Conservation (phyloP, 2,113 vertebrate species). For the Suricata suricatta region DNA sequence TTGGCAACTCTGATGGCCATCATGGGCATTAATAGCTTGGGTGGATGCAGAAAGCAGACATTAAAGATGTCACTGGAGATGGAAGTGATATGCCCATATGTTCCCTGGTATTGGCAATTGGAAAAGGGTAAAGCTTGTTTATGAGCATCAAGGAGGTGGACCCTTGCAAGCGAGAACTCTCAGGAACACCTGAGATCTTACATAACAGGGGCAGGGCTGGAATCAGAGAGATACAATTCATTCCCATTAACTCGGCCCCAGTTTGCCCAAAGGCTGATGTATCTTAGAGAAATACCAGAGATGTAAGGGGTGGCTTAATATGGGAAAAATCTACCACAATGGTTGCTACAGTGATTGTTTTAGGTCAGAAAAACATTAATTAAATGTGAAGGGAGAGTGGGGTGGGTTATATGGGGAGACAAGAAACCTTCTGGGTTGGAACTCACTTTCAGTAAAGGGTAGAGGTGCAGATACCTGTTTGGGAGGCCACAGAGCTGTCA, state of each 20-base stretch:
- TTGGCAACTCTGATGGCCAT: neutral
- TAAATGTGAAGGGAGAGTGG: neutral
- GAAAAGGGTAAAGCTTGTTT: neutral
- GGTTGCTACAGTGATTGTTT: neutral
- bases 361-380: neutral
- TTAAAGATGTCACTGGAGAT: neutral
- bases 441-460: neutral
- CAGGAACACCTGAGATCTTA: neutral
- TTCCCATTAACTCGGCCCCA: neutral
- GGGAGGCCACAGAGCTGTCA: rapidly evolving
- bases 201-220: neutral
- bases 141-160: neutral
- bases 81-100: neutral
- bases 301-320: neutral
- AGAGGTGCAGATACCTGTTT: neutral
- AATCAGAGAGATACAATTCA: neutral
- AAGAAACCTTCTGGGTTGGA: neutral
- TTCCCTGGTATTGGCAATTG: neutral
- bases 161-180: neutral
- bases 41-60: neutral
- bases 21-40: neutral
- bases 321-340: neutral
- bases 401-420: neutral
- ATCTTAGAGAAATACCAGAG: neutral
- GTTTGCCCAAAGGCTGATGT: neutral